Evolutionary conservation across 2,113 vertebrate genomes (phyloP), one percentile per base, ranked within the genome.

Genomic region (Phasianus colchicus): DNA sequence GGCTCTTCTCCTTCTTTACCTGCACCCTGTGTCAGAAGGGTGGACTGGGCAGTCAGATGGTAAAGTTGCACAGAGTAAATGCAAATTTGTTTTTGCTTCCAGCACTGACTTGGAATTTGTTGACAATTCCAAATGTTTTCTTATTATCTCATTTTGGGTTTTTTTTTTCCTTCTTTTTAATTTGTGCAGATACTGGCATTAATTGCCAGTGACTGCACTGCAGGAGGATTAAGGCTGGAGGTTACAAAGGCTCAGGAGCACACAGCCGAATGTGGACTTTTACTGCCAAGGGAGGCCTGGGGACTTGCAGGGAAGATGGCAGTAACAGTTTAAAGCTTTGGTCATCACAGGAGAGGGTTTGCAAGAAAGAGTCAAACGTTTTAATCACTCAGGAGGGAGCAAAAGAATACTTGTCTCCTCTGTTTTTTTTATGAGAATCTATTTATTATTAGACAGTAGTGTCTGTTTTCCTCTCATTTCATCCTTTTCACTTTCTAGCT

Each of bases 241-340:
- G 9, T 3, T 72, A 34, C 42, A 52, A 66, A 30, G 74, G 52
- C 57, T 88, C 27, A 38, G 47, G 36, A 92, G 13, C 18, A 29
- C 21, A 48, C 11, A 10, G 78, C 52, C 81, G 52, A 74, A 29
- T 71, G 52, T 84, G 32, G 34, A 25, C 36, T 89, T 93, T 65
- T 84, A 42, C 25, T 40, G 36, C 81, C 76, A 21, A 80, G 63
- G 27, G 45, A 63, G n/a, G 16, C 72, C 65, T 76, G 74, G 67
- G 19, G 92, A 34, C 80, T 69, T 70, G 45, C 43, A 52, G 82
- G 74, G 54, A 90, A 79, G 78, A 66, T 91, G 91, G 34, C 75
- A 92, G 58, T 73, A 81, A n/a, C 54, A 29, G 42, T 92, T 80
- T 88, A 88, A 88, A 73, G 69, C 88, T 94, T 75, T 71, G 15